A percentile compares a stretch with the other conserved stretches of the same genome.
These are phyloP conservation scores for Caenorhabditis angaria DNA, from an alignment of 2,888 invertebrate species.

Conservation along the genomic window DNA sequence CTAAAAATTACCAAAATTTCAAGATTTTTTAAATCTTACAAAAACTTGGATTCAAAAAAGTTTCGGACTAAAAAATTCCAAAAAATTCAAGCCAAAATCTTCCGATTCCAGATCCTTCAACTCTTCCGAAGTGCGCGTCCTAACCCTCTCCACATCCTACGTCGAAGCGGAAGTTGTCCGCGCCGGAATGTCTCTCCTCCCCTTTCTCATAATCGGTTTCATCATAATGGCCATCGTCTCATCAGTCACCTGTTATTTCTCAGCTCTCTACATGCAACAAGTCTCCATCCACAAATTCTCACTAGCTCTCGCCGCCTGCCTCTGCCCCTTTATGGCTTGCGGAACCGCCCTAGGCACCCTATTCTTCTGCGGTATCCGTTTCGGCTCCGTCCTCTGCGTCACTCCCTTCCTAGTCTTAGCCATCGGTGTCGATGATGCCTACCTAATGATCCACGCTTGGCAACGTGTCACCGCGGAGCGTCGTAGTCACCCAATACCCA, in stretches of 20 bases:
- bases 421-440: slow-evolving; percentile 68
- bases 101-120: slow-evolving; percentile 54
- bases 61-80: neutral
- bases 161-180: slow-evolving; percentile 67
- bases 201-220: slow-evolving; percentile 64
- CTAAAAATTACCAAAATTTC: no score
- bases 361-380: slow-evolving; percentile 64
- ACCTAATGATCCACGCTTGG: slow-evolving; percentile 70
- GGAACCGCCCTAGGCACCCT: slow-evolving; percentile 66
- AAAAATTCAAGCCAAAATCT: no score
- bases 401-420: slow-evolving; percentile 68
- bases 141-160: slow-evolving; percentile 64
- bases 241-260: slow-evolving; percentile 58
- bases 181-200: slow-evolving; percentile 60
- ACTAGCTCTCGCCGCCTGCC: slow-evolving; percentile 64
- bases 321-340: slow-evolving; percentile 70
- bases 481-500: slow-evolving; percentile 36
- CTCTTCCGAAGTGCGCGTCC: slow-evolving; percentile 55
- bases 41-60: neutral
- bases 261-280: slow-evolving; percentile 64
- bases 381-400: slow-evolving; percentile 64
- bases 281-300: slow-evolving; percentile 62
- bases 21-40: slow-evolving; percentile 1
- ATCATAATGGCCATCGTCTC: slow-evolving; percentile 64
- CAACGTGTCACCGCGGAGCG: slow-evolving; percentile 58